These are phyloP conservation scores for Brenthis hecate DNA, from an alignment of 2,888 invertebrate genomes.

Conservation along the genomic window DNA sequence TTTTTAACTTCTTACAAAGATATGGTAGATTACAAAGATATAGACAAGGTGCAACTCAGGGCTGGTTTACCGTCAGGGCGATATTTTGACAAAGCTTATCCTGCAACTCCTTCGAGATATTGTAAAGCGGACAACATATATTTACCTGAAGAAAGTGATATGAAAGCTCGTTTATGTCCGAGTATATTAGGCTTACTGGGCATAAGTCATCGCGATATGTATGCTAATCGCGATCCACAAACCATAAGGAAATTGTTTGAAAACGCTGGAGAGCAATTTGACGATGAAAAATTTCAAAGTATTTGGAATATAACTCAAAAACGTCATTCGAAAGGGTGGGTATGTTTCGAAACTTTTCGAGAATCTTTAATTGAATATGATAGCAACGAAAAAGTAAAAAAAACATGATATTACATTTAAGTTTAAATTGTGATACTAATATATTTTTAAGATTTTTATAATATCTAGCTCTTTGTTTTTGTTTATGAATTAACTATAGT, in stretches of 20 bases:
- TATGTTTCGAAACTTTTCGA: conserved; percentile 80
- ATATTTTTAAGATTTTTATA: too few relatives aligned
- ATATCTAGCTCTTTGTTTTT: too few relatives aligned
- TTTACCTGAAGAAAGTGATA: conserved; percentile 66
- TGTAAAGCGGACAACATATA: conserved; percentile 56
- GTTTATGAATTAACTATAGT: conserved; percentile 45
- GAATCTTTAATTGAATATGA: conserved; percentile 49
- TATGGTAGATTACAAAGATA: conserved; percentile 58
- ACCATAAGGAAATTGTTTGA: conserved; percentile 75
- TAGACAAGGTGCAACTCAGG: conserved; percentile 51
- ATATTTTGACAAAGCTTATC: conserved; percentile 68
- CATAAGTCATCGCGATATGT: conserved; percentile 69
- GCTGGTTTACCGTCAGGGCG: conserved; percentile 71
- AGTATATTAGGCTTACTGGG: conserved; percentile 61
- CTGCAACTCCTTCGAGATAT: conserved; percentile 57
- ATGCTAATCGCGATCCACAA: conserved; percentile 58
- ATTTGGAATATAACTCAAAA: conserved; percentile 78
- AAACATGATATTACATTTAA: too few relatives aligned
- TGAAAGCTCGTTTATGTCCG: conserved; percentile 59
- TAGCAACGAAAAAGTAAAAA: too few relatives aligned
- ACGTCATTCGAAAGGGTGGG: conserved; percentile 74
- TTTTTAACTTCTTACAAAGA: conserved; percentile 69
- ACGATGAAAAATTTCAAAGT: conserved; percentile 70
- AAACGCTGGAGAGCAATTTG: conserved; percentile 74
- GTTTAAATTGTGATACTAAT: too few relatives aligned